Evolutionary conservation across 2,113 vertebrate genomes (phyloP).

Genomic region (Poeciliopsis retropinna): DNA sequence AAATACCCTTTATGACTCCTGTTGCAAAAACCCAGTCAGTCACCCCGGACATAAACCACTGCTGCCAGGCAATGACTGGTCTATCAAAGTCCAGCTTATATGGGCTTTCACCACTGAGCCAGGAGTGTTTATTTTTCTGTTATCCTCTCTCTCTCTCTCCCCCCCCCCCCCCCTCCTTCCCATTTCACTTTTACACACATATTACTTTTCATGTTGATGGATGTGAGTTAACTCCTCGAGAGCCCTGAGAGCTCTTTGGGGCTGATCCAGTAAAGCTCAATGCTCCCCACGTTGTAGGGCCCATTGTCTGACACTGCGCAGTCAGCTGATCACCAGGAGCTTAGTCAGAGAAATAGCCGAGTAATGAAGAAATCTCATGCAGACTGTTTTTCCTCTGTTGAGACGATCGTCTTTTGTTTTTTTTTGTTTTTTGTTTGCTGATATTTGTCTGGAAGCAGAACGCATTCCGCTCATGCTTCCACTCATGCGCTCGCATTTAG

Average conservation of each 20-base stretch:
- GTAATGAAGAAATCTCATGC: conserved; percentile 73
- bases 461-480: conserved; percentile 71
- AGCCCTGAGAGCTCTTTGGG: conserved; percentile 16
- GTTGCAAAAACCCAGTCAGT: conserved; percentile 1
- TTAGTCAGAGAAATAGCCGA: conserved; percentile 69
- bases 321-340: conserved; percentile 64
- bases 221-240: conserved; percentile 40
- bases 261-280: conserved; percentile 35
- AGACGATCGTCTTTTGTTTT: conserved; percentile 37
- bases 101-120: conserved; percentile 54
- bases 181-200: conserved; percentile 26
- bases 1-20: background rate
- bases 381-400: conserved; percentile 51
- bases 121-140: conserved; percentile 59
- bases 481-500: conserved; percentile 72
- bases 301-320: conserved; percentile 69
- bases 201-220: conserved; percentile 52
- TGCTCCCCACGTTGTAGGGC: conserved; percentile 30
- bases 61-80: conserved; percentile 43
- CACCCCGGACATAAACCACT: conserved; percentile 12
- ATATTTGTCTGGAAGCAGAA: conserved; percentile 61
- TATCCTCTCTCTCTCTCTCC: conserved; percentile 1
- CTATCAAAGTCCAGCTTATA: conserved; percentile 47
- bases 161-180: background rate
- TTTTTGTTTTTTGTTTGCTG: conserved; percentile 22